Conservation (phyloP, 23 tunicate species). For the Styela plicata region DNA sequence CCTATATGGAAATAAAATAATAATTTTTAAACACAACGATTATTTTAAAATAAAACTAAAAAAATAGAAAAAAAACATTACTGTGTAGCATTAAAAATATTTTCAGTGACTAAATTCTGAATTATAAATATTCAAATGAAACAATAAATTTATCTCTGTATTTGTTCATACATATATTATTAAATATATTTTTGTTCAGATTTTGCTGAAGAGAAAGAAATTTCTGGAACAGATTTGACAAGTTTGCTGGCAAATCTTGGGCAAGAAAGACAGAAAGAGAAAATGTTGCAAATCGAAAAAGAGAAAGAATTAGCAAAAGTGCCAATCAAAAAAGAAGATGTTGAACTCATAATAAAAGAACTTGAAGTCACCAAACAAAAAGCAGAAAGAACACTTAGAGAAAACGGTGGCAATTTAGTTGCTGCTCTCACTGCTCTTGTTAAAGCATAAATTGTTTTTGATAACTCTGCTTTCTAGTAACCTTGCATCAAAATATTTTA, state of each 20-base stretch:
- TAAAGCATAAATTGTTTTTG: conserved; percentile 56
- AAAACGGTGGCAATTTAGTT: conserved; percentile 71
- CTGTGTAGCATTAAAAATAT: too few relatives aligned
- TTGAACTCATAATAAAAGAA: conserved; percentile 73
- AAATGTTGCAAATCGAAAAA: conserved; percentile 32
- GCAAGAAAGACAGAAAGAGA: conserved; percentile 20
- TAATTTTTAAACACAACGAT: too few relatives aligned
- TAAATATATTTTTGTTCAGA: conserved; percentile 32
- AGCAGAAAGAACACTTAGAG: conserved; percentile 67
- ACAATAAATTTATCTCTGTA: not conserved
- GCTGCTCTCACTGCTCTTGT: conserved; percentile 63
- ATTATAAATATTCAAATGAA: not conserved
- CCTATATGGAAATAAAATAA: too few relatives aligned
- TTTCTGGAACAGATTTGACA: conserved; percentile 52
- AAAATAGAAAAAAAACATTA: too few relatives aligned
- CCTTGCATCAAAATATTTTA: too few relatives aligned
- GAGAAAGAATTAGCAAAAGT: conserved; percentile 56
- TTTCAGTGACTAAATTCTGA: too few relatives aligned
- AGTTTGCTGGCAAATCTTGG: conserved; percentile 56
- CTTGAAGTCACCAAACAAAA: conserved; percentile 68
- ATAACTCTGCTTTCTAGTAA: too few relatives aligned
- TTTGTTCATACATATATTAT: not conserved
- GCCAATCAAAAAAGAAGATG: conserved; percentile 77
- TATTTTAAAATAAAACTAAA: too few relatives aligned
- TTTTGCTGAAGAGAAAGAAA: conserved; percentile 93